Evolutionary conservation across 2,888 invertebrate genomes (phyloP).

Genomic region (Drosophila meridionalis): DNA sequence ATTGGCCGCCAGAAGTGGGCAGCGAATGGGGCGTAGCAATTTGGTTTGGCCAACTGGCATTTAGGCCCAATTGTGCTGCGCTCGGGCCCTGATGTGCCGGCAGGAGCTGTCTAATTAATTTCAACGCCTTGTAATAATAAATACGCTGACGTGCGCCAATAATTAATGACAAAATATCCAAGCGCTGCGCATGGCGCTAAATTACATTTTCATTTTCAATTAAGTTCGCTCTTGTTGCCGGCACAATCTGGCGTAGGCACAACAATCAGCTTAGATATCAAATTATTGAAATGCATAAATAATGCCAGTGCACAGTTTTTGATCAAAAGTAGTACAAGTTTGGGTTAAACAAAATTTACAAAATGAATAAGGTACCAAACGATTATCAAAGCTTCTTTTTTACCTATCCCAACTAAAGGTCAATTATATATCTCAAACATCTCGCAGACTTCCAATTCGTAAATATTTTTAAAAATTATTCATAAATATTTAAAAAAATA

Average conservation of each 20-base stretch:
- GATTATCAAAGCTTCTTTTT: too few relatives aligned
- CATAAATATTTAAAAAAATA: too few relatives aligned
- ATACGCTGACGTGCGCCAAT: conserved; percentile 60
- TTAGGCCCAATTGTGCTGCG: neutral
- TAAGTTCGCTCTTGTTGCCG: conserved; percentile 11
- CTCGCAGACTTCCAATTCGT: too few relatives aligned
- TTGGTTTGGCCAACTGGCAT: neutral
- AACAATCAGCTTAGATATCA: conserved; percentile 4
- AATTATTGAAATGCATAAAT: conserved; percentile 2
- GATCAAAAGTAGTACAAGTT: neutral
- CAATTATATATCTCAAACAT: too few relatives aligned
- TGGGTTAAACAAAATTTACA: too few relatives aligned
- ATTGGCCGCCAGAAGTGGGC: conserved; percentile 1
- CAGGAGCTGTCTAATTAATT: conserved; percentile 62
- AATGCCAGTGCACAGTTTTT: neutral
- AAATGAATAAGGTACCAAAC: too few relatives aligned
- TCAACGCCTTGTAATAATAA: conserved; percentile 74
- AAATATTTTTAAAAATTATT: too few relatives aligned
- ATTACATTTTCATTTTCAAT: conserved; percentile 34
- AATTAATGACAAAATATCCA: conserved; percentile 57
- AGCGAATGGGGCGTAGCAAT: neutral
- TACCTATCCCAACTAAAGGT: too few relatives aligned
- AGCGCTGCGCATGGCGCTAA: conserved; percentile 32
- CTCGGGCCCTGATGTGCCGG: neutral
- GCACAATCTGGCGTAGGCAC: conserved; percentile 17